These are phyloP conservation scores for Spinus olivaceus DNA, from an alignment of 2,797 vertebrate genomes.

Conservation along the genomic window DNA sequence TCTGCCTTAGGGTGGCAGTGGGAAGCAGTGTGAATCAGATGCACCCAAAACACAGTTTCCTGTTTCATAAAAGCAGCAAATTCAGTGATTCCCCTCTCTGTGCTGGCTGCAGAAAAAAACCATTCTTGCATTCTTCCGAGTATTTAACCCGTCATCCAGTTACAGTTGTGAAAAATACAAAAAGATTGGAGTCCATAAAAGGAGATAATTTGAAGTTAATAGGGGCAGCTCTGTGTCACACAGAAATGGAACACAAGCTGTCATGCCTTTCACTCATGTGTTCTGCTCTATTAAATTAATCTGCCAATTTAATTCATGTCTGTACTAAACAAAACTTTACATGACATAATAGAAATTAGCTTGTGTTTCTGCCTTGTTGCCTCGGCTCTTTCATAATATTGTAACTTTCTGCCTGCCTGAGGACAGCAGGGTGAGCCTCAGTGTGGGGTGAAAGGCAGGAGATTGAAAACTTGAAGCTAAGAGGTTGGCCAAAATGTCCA, in stretches of 20 bases:
- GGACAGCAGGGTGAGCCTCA: not conserved
- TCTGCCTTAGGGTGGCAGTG: rapidly evolving
- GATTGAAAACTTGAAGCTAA: not conserved
- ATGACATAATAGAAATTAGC: constrained; percentile 13
- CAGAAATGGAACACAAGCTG: not conserved
- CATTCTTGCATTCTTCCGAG: constrained; percentile 22
- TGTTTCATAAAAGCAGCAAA: not conserved
- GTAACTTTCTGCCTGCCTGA: not conserved
- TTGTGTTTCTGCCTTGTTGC: constrained; percentile 5
- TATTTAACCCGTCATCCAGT: constrained; percentile 48
- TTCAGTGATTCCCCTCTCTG: not conserved
- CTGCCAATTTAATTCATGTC: constrained; percentile 36
- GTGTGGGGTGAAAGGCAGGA: not conserved
- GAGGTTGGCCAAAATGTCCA: not conserved
- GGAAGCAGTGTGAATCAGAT: not conserved
- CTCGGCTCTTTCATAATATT: not conserved
- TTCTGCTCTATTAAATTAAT: constrained; percentile 39
- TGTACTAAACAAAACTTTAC: constrained; percentile 12
- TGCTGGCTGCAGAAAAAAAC: constrained; percentile 17
- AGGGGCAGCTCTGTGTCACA: not conserved
- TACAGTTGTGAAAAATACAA: constrained; percentile 44
- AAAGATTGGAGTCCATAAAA: constrained; percentile 57
- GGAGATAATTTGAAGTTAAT: constrained; percentile 62
- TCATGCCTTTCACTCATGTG: not conserved
- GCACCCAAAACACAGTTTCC: constrained; percentile 27